Evolutionary conservation across 2,888 invertebrate genomes (phyloP), one percentile per base, ranked within the genome.

Genomic region (Trichopoda pennipes): DNA sequence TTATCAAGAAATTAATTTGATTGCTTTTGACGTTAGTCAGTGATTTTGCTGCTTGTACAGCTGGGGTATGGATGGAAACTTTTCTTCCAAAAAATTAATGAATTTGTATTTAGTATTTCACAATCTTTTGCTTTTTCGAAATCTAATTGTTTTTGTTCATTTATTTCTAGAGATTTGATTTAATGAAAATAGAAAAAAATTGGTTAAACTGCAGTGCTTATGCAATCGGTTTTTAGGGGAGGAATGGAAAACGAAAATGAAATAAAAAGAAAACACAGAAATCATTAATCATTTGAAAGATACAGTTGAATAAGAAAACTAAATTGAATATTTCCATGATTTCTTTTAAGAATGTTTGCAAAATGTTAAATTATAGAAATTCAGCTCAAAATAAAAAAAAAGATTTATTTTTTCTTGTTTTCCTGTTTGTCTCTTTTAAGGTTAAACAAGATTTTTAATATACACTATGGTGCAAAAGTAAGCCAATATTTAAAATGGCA

Each of bases 11-110:
- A 85, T 86, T 82, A 84, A 81, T 84, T 83, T 77, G 83, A 84
- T 85, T 83, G 83, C 80, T 87, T 87, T 86, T 88, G 90, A 89
- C 88, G 85, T 85, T 76, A 84, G 86, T 84, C 88, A 86, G 88
- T 85, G 84, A 87, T 85, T 87, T 81, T 69, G 55, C 16, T 63
- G 35, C 23, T 38, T 64, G 14, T 16, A 9, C 19, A n/a, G 38
- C 14, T 35, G 21, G n/a, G 32, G 17, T 23, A 42, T 19, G n/a
- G 28, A 28, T 28, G 28, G 28, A 35, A 28, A 73, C 51, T 55
- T 73, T 53, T 35, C 19, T 3, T 6, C 19, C 61, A 88, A 88
- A 68, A 77, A 79, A 82, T 89, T 87, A 75, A 73, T 79, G 75
- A 76, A 76, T 84, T 49, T 58, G 58, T 66, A 60, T 75, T 60